These are phyloP conservation scores for Boloria euphrosyne DNA, from an alignment of 2,888 invertebrate genomes.

Conservation along the genomic window DNA sequence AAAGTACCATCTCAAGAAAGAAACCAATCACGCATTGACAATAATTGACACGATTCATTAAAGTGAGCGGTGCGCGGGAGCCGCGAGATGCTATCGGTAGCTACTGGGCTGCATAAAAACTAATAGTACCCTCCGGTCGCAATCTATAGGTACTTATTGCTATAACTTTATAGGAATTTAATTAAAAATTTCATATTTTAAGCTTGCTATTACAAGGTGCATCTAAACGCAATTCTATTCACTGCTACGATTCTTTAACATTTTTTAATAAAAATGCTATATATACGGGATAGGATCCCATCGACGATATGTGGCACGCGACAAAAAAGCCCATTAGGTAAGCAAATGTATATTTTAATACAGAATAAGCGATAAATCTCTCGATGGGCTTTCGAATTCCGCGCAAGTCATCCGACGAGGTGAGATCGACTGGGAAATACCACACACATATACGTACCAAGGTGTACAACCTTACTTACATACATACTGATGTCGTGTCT, in stretches of 20 bases:
- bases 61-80: slow-evolving; percentile 73
- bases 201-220: slow-evolving; percentile 2
- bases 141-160: slow-evolving; percentile 33
- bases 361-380: slow-evolving; percentile 81
- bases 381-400: slow-evolving; percentile 82
- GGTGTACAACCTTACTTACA: slow-evolving; percentile 58
- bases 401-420: slow-evolving; percentile 78
- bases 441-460: slow-evolving; percentile 65
- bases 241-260: background rate
- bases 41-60: slow-evolving; percentile 73
- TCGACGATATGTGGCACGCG: slow-evolving; percentile 64
- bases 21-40: slow-evolving; percentile 59
- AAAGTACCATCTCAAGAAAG: slow-evolving; percentile 32
- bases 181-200: slow-evolving; percentile 22
- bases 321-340: slow-evolving; percentile 79
- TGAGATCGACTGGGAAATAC: slow-evolving; percentile 81
- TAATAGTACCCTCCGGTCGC: slow-evolving; percentile 64
- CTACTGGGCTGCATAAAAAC: slow-evolving; percentile 69
- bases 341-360: slow-evolving; percentile 80
- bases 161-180: slow-evolving; percentile 30
- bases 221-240: background rate
- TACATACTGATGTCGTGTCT: slow-evolving; percentile 63
- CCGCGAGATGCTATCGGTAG: slow-evolving; percentile 68
- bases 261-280: slow-evolving; percentile 56
- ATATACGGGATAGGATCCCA: slow-evolving; percentile 58